Evolutionary conservation across 2,797 vertebrate species (phyloP).

Genomic region (Etheostoma perlongum): DNA sequence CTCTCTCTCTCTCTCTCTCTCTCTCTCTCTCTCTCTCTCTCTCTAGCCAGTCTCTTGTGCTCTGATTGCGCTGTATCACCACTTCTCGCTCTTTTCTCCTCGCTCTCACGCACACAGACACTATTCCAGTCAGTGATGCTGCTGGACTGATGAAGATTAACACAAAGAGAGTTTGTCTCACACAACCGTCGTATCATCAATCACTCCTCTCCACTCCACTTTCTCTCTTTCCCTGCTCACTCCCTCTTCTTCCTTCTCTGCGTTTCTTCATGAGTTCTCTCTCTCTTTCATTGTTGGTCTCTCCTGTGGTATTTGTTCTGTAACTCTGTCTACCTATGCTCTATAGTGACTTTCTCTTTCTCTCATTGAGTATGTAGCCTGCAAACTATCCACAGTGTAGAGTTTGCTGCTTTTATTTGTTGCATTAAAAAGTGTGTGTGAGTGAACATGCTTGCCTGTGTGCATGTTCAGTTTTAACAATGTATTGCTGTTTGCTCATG

Average conservation of each 20-base stretch:
- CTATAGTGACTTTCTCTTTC: neutral
- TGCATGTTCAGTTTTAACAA: slow-evolving; percentile 46
- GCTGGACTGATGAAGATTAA: slow-evolving; percentile 56
- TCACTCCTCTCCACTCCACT: slow-evolving; percentile 42
- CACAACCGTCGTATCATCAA: slow-evolving; percentile 57
- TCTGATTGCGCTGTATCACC: slow-evolving; percentile 54
- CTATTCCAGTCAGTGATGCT: slow-evolving; percentile 60
- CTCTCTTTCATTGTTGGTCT: slow-evolving; percentile 3
- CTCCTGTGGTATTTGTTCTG: slow-evolving; percentile 15
- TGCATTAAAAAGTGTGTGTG: neutral
- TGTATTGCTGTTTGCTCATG: slow-evolving; percentile 52
- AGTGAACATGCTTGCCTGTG: neutral
- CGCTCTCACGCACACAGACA: slow-evolving; percentile 65
- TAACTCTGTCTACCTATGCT: slow-evolving; percentile 9
- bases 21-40: slow-evolving; percentile 38
- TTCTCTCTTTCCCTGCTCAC: slow-evolving; percentile 43
- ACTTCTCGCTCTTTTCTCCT: slow-evolving; percentile 52
- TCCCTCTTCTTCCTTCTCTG: slow-evolving; percentile 17
- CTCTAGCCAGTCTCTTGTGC: slow-evolving; percentile 48
- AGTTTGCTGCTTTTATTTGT: slow-evolving; percentile 1
- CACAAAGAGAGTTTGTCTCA: slow-evolving; percentile 78
- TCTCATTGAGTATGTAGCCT: neutral
- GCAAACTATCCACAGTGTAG: slow-evolving; percentile 8
- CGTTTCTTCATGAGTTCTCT: slow-evolving; percentile 39
- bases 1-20: slow-evolving; percentile 7